Evolutionary conservation across 2,797 vertebrate species (phyloP).

Genomic region (Sciurus vulgaris): DNA sequence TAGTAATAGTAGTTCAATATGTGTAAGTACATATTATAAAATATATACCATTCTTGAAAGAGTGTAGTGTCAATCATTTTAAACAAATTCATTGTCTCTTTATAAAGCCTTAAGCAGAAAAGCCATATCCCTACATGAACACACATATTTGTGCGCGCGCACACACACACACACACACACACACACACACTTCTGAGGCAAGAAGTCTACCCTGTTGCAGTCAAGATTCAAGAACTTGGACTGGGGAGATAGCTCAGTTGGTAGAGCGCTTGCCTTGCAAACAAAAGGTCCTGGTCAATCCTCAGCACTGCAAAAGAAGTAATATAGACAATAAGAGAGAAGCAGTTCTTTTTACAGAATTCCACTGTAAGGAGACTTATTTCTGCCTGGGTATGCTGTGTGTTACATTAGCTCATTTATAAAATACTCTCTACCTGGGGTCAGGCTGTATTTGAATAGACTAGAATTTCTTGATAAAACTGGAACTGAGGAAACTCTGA

Average conservation of each 20-base stretch:
- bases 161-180: neutral
- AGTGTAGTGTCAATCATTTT: neutral
- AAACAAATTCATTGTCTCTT: neutral
- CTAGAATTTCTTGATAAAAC: constrained; percentile 39
- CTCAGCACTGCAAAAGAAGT: too few species aligned
- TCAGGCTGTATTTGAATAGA: constrained; percentile 21
- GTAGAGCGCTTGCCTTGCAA: too few species aligned
- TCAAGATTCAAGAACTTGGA: neutral
- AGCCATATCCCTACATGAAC: neutral
- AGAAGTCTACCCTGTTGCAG: neutral
- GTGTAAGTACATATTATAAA: neutral
- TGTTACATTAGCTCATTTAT: constrained; percentile 25
- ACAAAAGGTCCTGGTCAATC: too few species aligned
- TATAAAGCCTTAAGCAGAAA: neutral
- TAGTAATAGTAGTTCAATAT: neutral
- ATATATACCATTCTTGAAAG: neutral
- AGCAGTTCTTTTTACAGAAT: neutral
- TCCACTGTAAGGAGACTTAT: constrained; percentile 40
- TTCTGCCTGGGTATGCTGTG: neutral
- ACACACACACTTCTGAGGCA: neutral
- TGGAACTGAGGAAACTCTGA: constrained; percentile 43
- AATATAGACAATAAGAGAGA: neutral
- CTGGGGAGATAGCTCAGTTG: neutral
- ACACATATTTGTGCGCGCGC: neutral
- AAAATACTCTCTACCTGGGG: neutral